Evolutionary conservation across 2,113 vertebrate genomes (phyloP), one percentile per base, ranked within the genome.

Genomic region (Leptobrachium ailaonicum): DNA sequence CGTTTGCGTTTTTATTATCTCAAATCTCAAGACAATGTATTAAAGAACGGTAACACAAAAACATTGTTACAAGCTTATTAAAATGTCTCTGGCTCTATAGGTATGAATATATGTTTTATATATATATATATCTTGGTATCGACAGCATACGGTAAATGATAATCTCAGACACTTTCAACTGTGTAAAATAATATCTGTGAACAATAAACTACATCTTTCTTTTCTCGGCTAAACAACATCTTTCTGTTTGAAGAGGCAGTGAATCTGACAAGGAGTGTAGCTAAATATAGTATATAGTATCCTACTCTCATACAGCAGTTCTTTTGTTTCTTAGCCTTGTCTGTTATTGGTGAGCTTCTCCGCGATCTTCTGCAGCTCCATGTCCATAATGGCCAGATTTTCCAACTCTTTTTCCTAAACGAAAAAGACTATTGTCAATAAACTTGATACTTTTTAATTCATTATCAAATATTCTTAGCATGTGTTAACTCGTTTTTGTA

Each of bases 281-380:
- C 71, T 50, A 63, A 77, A 70, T 60, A 75, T 69, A 68, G 72
- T 45, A 11, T 45, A 11, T 13, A 71, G 42, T 76, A 82, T 76
- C 74, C 62, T 73, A 75, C 68, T 0, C 47, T 14, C 66, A 70
- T 47, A 5, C 8, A 43, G 67, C 64, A 53, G 14, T 58, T 71
- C 68, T 9, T 32, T 10, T 44, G n/a, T 68, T 4, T 11, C 9
- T 81, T 72, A 81, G 71, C 72, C 71, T 75, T 75, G 79, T 44
- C 72, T 41, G 42, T 69, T 81, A 47, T 75, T 68, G 75, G 94
- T 93, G 79, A 96, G 87, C 73, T 94, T 95, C 85, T 94, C 88
- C 1, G 94, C 94, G 66, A 97, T 96, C 83, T 95, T 95, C 92
- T 97, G 95, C 83, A 98, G 85, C 84, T 97, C 95, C 88, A 92